Evolutionary conservation across 1,140 invertebrate genomes (phyloP).

Genomic region (Tribolium madens): DNA sequence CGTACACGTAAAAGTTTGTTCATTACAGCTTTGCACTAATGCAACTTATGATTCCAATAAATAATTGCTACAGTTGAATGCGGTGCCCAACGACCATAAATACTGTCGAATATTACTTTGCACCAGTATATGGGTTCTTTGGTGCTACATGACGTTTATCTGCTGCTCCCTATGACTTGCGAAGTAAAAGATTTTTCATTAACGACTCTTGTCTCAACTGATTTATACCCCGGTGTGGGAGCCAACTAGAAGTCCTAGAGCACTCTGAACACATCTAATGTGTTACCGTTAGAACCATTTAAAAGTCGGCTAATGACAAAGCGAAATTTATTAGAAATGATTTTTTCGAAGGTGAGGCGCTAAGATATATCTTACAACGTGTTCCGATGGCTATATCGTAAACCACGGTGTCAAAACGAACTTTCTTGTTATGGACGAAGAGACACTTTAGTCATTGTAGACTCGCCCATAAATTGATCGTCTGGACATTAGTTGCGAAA

Average conservation of each 20-base stretch:
- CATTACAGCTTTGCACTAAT: constrained; percentile 18
- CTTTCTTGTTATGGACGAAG: neutral
- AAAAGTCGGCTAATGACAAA: constrained; percentile 27
- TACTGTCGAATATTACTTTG: constrained; percentile 32
- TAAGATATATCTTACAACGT: neutral
- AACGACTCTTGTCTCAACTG: constrained; percentile 10
- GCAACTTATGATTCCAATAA: constrained; percentile 29
- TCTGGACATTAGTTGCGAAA: too few species aligned
- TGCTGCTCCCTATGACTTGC: constrained; percentile 26
- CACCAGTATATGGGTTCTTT: constrained; percentile 17
- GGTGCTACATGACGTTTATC: constrained; percentile 16
- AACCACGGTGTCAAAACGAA: too few species aligned
- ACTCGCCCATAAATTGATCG: too few species aligned
- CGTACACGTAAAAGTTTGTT: neutral
- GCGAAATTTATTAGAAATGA: neutral
- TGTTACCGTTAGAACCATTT: constrained; percentile 11
- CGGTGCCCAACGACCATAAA: constrained; percentile 26
- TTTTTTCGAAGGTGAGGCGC: constrained; percentile 4
- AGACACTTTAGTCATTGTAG: neutral
- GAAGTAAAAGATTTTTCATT: constrained; percentile 32
- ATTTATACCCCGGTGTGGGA: constrained; percentile 10
- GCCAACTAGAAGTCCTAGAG: neutral
- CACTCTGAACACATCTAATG: neutral
- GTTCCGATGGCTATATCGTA: too few species aligned
- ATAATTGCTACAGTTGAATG: constrained; percentile 30